These are phyloP conservation scores for Plebejus anna DNA, from an alignment of 2,888 invertebrate genomes.

Conservation along the genomic window DNA sequence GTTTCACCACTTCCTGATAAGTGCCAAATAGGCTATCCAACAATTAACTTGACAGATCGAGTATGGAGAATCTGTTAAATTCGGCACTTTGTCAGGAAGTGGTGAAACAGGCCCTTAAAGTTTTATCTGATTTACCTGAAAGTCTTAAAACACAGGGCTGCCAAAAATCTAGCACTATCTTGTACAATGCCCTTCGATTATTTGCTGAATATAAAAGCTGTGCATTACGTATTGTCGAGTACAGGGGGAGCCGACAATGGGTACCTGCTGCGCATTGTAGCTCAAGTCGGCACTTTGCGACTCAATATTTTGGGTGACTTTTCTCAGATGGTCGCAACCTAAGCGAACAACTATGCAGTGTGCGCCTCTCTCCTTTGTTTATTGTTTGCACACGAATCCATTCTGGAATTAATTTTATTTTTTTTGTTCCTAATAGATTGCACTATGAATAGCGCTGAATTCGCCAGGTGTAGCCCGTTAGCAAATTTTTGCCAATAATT, in stretches of 20 bases:
- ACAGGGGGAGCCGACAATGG: constrained; percentile 64
- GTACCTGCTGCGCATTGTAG: constrained; percentile 75
- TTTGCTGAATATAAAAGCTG: constrained; percentile 62
- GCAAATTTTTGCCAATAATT: background rate
- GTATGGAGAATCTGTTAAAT: too few relatives aligned
- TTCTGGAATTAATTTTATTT: constrained; percentile 23
- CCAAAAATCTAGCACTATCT: constrained; percentile 34
- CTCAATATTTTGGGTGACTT: constrained; percentile 77
- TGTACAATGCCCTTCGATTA: constrained; percentile 50
- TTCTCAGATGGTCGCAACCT: constrained; percentile 50
- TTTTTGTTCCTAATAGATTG: constrained; percentile 6
- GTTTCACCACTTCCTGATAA: too few relatives aligned
- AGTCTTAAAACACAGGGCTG: constrained; percentile 9
- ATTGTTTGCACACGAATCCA: constrained; percentile 49
- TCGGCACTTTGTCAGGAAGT: too few relatives aligned
- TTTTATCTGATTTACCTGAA: background rate
- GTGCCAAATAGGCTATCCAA: too few relatives aligned
- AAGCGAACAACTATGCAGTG: constrained; percentile 71
- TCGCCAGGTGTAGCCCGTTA: background rate
- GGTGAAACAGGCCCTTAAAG: background rate
- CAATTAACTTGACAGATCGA: too few relatives aligned
- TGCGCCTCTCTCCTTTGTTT: constrained; percentile 55
- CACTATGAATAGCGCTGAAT: background rate
- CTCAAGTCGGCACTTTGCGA: constrained; percentile 72
- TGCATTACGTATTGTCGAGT: constrained; percentile 69